phyloP scores from a whole-genome alignment of 1,140 invertebrate genomes.

The Plodia interpunctella region DNA sequence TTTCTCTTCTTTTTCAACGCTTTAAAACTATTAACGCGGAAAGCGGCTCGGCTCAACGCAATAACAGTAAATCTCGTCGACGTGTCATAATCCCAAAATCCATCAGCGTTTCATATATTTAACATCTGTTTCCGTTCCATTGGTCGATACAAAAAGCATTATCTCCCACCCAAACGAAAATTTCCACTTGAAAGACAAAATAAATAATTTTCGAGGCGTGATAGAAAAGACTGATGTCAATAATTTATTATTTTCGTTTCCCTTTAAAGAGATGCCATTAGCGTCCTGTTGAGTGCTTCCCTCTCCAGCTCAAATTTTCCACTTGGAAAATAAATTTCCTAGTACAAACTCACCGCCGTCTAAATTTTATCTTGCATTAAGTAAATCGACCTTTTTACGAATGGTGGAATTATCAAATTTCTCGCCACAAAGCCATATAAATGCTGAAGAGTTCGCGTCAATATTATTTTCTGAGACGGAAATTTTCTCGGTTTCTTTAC shows the following conservation, averaged over 20 bases:
- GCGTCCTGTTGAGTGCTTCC: constrained; percentile 47
- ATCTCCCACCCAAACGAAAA: constrained; percentile 28
- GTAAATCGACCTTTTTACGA: constrained; percentile 31
- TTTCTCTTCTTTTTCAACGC: background rate
- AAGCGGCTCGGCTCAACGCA: constrained; percentile 1
- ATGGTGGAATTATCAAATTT: constrained; percentile 36
- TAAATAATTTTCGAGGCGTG: constrained; percentile 44
- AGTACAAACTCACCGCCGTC: constrained; percentile 34
- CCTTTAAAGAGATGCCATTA: constrained; percentile 62
- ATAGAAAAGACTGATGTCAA: constrained; percentile 59
- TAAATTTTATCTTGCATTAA: constrained; percentile 45
- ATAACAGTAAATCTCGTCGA: constrained; percentile 37
- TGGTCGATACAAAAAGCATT: constrained; percentile 39
- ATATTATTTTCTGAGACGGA: background rate
- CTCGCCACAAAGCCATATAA: constrained; percentile 14
- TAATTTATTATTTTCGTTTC: constrained; percentile 69
- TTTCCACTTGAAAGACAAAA: constrained; percentile 32
- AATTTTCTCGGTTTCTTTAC: no score
- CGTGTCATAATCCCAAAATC: constrained; percentile 23
- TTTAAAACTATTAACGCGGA: background rate
- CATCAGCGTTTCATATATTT: constrained; percentile 44
- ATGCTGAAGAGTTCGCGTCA: background rate
- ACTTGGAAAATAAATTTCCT: constrained; percentile 36
- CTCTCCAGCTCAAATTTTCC: constrained; percentile 36
- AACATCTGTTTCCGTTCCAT: constrained; percentile 46